These are phyloP conservation scores for Scolanthus callimorphus DNA, from an alignment of 92 coral and sea anemone genomes.

Conservation along the genomic window DNA sequence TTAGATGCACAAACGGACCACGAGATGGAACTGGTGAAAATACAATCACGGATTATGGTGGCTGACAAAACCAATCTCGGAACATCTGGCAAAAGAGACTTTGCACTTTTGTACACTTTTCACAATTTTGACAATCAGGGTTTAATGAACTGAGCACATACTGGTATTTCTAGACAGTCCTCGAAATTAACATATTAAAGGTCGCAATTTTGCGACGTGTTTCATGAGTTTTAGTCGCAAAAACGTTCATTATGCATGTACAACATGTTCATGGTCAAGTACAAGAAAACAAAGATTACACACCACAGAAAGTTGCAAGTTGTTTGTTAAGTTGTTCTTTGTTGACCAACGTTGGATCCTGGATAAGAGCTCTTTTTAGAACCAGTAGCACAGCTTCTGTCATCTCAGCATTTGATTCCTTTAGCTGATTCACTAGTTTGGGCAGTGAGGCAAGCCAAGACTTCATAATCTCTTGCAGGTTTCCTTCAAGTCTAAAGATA, in stretches of 20 bases:
- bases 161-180: no score
- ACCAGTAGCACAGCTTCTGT: slow-evolving; percentile 39
- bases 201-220: no score
- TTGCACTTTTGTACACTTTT: no score
- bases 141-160: no score
- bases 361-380: slow-evolving; percentile 39
- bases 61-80: no score
- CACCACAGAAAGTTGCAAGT: slow-evolving; percentile 31
- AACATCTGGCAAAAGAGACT: no score
- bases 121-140: no score
- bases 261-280: background rate
- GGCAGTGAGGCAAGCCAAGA: slow-evolving; percentile 63
- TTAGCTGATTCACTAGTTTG: slow-evolving; percentile 42
- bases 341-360: background rate
- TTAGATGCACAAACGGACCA: slow-evolving; percentile 57
- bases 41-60: no score
- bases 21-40: no score
- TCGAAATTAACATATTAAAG: no score
- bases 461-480: slow-evolving; percentile 16
- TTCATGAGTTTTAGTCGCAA: no score
- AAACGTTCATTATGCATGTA: no score
- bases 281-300: background rate
- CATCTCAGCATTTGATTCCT: slow-evolving; percentile 43
- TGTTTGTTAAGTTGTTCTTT: slow-evolving; percentile 7
- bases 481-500: background rate